Percentiles rank a stretch among this genome's conserved stretches.
Evolutionary conservation across 2,888 invertebrate species (phyloP).

Genomic region (Acanthacorydalis orientalis): DNA sequence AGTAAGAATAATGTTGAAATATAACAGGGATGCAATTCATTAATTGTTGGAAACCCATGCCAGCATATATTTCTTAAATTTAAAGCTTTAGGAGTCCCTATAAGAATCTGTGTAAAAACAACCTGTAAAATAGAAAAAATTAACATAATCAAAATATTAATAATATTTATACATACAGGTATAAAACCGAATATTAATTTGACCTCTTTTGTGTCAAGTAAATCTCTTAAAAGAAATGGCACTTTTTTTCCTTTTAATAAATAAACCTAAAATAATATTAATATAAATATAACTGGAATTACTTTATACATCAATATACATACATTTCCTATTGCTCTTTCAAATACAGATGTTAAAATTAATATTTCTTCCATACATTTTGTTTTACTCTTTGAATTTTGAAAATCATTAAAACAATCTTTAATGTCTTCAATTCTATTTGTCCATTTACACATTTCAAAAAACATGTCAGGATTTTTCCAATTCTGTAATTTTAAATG

Average conservation of each 20-base stretch:
- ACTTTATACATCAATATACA: background rate
- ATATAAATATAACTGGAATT: background rate
- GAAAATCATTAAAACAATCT: constrained; percentile 3
- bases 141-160: too few relatives aligned
- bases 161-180: constrained; percentile 1
- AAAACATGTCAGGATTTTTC: background rate
- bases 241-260: constrained; percentile 11
- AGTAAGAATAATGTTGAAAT: constrained; percentile 18
- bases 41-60: constrained; percentile 32
- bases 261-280: constrained; percentile 10
- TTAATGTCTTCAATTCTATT: constrained; percentile 3
- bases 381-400: background rate
- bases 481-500: background rate
- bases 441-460: constrained; percentile 4
- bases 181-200: constrained; percentile 1
- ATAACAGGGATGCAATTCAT: constrained; percentile 24
- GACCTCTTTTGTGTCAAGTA: constrained; percentile 23
- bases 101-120: constrained; percentile 24
- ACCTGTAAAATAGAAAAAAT: constrained; percentile 14
- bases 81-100: constrained; percentile 31
- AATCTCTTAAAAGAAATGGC: constrained; percentile 29
- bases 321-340: constrained; percentile 8
- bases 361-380: constrained; percentile 4
- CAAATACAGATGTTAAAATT: constrained; percentile 6
- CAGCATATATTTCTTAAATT: constrained; percentile 34